Evolutionary conservation across 2,888 invertebrate genomes (phyloP).

Genomic region (Papilio elwesi): DNA sequence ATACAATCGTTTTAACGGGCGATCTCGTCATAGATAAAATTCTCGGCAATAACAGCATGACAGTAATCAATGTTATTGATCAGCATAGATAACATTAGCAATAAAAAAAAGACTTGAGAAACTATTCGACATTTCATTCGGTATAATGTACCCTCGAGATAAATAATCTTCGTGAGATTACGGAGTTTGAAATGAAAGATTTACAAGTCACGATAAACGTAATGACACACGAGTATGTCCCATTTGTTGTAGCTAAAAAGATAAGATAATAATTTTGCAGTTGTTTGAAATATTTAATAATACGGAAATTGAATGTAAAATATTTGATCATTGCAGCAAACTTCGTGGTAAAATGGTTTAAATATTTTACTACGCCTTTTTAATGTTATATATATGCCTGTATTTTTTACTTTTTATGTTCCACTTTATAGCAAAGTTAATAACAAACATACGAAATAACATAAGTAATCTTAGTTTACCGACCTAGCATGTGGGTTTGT

Average conservation of each 20-base stretch:
- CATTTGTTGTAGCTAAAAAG: conserved; percentile 5
- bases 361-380: background rate
- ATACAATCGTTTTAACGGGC: conserved; percentile 28
- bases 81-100: conserved; percentile 27
- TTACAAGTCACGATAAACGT: conserved; percentile 36
- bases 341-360: background rate
- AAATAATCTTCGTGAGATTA: conserved; percentile 37
- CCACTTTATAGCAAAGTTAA: background rate
- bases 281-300: background rate
- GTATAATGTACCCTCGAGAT: conserved; percentile 32
- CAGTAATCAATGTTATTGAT: conserved; percentile 40
- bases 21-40: conserved; percentile 31
- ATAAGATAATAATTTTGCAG: background rate
- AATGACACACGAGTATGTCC: conserved; percentile 19
- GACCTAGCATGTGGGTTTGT: background rate
- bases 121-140: conserved; percentile 35
- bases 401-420: background rate
- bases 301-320: conserved; percentile 1
- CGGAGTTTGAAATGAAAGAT: conserved; percentile 34
- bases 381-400: no score
- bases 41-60: conserved; percentile 25
- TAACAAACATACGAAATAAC: conserved; percentile 1
- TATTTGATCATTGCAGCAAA: background rate
- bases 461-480: conserved; percentile 1
- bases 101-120: conserved; percentile 32